phyloP scores from a whole-genome alignment of 2,888 invertebrate species.

The Eudasyphora cyanicolor region DNA sequence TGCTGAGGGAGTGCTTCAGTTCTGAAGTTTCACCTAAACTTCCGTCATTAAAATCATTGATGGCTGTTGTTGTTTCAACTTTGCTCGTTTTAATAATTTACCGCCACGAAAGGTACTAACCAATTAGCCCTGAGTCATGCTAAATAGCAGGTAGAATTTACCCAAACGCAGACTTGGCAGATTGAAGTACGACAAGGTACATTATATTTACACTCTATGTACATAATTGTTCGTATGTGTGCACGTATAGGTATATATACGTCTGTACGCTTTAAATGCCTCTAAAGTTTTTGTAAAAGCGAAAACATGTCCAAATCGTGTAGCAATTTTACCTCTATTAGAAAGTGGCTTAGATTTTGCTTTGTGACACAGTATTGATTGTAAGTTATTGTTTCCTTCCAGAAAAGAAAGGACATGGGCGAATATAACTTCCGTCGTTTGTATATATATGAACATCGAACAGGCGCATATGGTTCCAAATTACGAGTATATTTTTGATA shows the following conservation, averaged over 20 bases:
- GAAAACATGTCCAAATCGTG: neutral
- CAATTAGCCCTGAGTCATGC: neutral
- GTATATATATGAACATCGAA: too few relatives aligned
- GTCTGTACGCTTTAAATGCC: neutral
- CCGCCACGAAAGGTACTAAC: neutral
- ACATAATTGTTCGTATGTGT: too few relatives aligned
- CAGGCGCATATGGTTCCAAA: neutral
- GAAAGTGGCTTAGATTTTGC: neutral
- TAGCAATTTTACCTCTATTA: neutral
- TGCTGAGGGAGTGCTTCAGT: neutral
- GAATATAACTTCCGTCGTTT: too few relatives aligned
- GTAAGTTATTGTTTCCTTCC: too few relatives aligned
- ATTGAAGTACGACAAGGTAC: too few relatives aligned
- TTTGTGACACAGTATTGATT: too few relatives aligned
- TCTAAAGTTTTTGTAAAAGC: neutral
- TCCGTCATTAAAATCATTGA: constrained; percentile 15
- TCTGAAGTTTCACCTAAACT: neutral
- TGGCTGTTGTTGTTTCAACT: neutral
- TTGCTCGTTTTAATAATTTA: neutral
- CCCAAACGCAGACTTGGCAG: neutral
- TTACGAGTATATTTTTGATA: too few relatives aligned
- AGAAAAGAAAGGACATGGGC: too few relatives aligned
- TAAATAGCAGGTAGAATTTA: neutral
- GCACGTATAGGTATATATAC: neutral
- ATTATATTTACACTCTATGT: too few relatives aligned